Conservation (phyloP, 2,888 invertebrate species). For the Rhimphoctona megacephalus region DNA sequence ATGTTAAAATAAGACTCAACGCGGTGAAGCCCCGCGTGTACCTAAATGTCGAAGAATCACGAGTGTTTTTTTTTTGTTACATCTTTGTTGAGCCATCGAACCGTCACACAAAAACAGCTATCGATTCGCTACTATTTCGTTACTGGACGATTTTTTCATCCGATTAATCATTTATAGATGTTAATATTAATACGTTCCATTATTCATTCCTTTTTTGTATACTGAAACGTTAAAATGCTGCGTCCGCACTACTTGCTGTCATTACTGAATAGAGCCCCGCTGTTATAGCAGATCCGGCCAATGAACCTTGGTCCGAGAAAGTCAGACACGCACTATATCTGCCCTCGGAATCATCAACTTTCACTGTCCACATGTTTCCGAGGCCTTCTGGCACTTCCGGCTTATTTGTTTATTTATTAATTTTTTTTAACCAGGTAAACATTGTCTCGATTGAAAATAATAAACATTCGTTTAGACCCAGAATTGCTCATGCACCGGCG, state of each 20-base stretch:
- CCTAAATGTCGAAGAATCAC: background rate
- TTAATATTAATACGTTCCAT: background rate
- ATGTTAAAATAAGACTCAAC: background rate
- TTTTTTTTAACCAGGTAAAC: background rate
- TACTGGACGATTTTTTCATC: background rate
- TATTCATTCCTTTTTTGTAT: background rate
- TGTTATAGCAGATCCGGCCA: background rate
- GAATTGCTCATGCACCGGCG: background rate
- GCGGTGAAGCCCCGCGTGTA: constrained; percentile 24
- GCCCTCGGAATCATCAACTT: background rate
- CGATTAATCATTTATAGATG: background rate
- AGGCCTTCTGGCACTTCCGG: background rate
- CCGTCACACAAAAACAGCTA: background rate
- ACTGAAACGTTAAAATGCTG: background rate
- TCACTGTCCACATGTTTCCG: background rate
- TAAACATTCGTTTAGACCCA: background rate
- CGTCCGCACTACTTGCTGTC: background rate
- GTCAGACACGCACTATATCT: background rate
- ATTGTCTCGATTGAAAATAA: background rate
- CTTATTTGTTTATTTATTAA: background rate
- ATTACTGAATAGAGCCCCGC: background rate
- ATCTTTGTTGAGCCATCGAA: background rate
- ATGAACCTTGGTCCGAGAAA: background rate
- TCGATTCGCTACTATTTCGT: background rate
- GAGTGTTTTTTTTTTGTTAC: background rate